Evolutionary conservation across 2,797 vertebrate species (phyloP), one percentile per base, ranked within the genome.

Genomic region (Enteromius trimaculatus): DNA sequence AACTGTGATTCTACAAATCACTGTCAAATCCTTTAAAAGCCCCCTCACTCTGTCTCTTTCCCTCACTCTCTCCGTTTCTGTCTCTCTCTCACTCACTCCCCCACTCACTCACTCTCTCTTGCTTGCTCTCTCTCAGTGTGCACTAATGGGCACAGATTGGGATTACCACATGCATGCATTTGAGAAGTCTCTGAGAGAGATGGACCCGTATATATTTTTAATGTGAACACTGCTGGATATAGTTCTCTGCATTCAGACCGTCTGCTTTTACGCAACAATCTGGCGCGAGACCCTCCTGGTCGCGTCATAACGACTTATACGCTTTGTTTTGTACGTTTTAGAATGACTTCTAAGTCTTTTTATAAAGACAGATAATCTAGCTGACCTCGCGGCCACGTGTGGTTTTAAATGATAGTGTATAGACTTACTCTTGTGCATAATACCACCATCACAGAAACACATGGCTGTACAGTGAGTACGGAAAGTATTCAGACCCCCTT

Each of bases 111-210:
- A 4, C 82, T 82, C 82, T 39, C 69, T 13, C 86, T 23, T 87
- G 77, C 84, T 75, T 68, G 66, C 78, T 72, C 85, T 70, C 86
- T 87, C 86, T 87, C 74, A 44, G 79, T 86, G 90, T 87, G 84
- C 86, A 92, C 91, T 95, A 95, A 95, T 94, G 93, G 94, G 88
- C 91, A 92, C 93, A 94, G 94, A 94, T 94, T 94, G 94, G 93
- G 94, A 95, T 95, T 95, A 95, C 93, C 94, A 93, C 91, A 93
- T 92, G 86, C 88, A 92, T 87, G 90, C 89, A 90, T 92, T 90
- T 92, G 91, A 93, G 91, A 93, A 94, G 92, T 91, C 64, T 85
- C 74, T 77, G 77, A 69, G 51, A 53, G 78, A 19, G 34, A 79
- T 86, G 69, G 49, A 82, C 26, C 17, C 3, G 51, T 80, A 77